Evolutionary conservation across 2,888 invertebrate genomes (phyloP), one percentile per base, ranked within the genome.

Genomic region (Trichopoda pennipes): DNA sequence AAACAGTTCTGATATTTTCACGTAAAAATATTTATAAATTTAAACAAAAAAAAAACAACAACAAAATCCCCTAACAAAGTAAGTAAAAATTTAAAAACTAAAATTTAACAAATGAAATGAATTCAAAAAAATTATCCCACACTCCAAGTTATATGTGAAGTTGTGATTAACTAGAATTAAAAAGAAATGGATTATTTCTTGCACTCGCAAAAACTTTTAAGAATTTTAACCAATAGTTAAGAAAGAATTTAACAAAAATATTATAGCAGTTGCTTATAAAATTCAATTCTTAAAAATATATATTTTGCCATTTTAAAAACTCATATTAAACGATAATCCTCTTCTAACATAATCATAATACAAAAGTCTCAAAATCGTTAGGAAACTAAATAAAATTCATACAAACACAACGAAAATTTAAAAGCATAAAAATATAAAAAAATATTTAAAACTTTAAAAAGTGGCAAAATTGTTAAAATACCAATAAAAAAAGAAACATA

Each of bases 1-100:
- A 86, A 87, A 86, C 84, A 84, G 86, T 85, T 85, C 81, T 86
- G 79, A 73, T 79, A 73, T 73, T 68, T 28, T 49, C 61, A 79
- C 17, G 44, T 72, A 51, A 21, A 66, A 51, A 73, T 70, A 64
- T 69, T 69, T 83, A 58, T 49, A 68, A 86, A 85, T 84, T 63
- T 49, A 64, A 32, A 42, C 14, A 56, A 60, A 28, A 80, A 61
- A 17, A 56, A 64, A 32, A 42, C 14, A 56, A 60, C 38, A 80
- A 61, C 21, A 58, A 80, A 77, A 76, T 19, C 47, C 47, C 32
- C 77, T 76, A 16, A 47, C 63, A 73, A 80, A 80, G 79, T 80
- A 80, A 80, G 79, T 80, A 68, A 61, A 28, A 55, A 66, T 19
- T 49, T 16, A n/a, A 7, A 51, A 21, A 32, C n/a, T 10, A n/a